Conservation (phyloP, 2,888 invertebrate genomes). For the Melipona bicolor region DNA sequence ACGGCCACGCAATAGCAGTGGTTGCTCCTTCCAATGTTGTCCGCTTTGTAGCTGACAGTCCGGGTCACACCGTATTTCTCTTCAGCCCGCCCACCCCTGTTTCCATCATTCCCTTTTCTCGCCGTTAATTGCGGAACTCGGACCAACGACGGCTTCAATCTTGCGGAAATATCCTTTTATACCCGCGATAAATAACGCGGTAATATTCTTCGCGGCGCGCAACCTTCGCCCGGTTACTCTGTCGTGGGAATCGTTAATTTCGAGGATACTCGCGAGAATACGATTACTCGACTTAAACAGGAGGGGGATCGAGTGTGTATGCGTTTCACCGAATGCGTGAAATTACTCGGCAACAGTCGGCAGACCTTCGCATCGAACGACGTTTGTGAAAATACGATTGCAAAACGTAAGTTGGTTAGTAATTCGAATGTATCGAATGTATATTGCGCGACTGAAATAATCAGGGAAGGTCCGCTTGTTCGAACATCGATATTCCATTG, state of each 20-base stretch:
- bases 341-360: not conserved
- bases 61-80: conserved; percentile 52
- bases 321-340: not conserved
- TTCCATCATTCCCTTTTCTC: conserved; percentile 49
- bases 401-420: not conserved
- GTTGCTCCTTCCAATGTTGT: conserved; percentile 48
- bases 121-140: conserved; percentile 42
- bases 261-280: not conserved
- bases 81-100: conserved; percentile 37
- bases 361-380: not conserved
- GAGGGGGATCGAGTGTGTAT: too few relatives aligned
- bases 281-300: not conserved
- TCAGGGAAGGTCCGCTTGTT: not conserved
- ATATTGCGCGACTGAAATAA: not conserved
- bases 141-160: conserved; percentile 16
- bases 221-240: too few relatives aligned
- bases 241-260: not conserved
- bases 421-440: not conserved
- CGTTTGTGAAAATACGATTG: not conserved
- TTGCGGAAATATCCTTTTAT: conserved; percentile 4
- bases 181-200: not conserved
- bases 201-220: not conserved
- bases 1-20: conserved; percentile 46
- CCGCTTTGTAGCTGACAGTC: conserved; percentile 52
- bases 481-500: not conserved